Evolutionary conservation across 2,797 vertebrate genomes (phyloP).

Genomic region (Sebastes baramenuke): DNA sequence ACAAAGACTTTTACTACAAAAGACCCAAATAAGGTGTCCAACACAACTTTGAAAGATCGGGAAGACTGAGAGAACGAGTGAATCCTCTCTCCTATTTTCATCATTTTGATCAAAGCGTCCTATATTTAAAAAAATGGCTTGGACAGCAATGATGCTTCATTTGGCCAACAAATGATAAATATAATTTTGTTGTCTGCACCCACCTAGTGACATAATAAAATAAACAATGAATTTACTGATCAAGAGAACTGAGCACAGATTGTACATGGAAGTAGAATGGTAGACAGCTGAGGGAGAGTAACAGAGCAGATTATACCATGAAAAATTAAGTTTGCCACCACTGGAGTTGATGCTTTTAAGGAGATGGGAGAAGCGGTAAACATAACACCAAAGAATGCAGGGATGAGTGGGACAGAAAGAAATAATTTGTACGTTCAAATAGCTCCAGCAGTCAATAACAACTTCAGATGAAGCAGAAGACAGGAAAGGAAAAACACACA

Average conservation of each 20-base stretch:
- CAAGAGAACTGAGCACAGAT: slow-evolving; percentile 53
- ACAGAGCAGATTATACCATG: slow-evolving; percentile 62
- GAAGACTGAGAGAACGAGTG: neutral
- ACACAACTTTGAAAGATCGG: slow-evolving; percentile 4
- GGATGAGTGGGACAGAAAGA: slow-evolving; percentile 42
- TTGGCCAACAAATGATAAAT: neutral
- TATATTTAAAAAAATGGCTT: neutral
- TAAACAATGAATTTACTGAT: slow-evolving; percentile 53
- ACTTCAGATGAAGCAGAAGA: slow-evolving; percentile 66
- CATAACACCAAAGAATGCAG: slow-evolving; percentile 50
- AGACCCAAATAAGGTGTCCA: slow-evolving; percentile 3
- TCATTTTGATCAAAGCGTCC: neutral
- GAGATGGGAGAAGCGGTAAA: slow-evolving; percentile 49
- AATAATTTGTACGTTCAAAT: slow-evolving; percentile 41
- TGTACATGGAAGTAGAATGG: slow-evolving; percentile 62
- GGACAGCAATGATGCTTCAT: neutral
- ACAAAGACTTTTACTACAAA: slow-evolving; percentile 43
- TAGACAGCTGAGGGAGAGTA: slow-evolving; percentile 51
- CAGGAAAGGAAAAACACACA: slow-evolving; percentile 72
- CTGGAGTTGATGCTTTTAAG: slow-evolving; percentile 43
- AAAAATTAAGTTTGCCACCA: slow-evolving; percentile 57
- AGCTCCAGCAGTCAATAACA: slow-evolving; percentile 66
- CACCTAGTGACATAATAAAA: slow-evolving; percentile 53
- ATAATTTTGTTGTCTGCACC: slow-evolving; percentile 63
- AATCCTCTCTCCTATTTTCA: neutral